A percentile compares a stretch with the other conserved stretches of the same genome.
Conservation (phyloP, 2,888 invertebrate genomes). For the Hydrotaea diabolus region DNA sequence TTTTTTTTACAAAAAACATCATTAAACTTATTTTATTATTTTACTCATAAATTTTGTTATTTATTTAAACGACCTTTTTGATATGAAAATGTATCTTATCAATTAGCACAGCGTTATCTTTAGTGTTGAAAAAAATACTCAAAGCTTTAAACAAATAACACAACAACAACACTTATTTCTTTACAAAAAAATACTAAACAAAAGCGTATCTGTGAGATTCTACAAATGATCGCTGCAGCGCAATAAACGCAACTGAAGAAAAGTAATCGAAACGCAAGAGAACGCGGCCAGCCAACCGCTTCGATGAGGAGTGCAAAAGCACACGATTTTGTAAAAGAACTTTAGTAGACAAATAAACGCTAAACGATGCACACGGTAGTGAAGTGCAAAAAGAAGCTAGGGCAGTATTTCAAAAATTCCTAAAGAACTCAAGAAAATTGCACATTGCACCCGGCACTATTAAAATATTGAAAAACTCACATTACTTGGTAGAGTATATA, state of each 20-base stretch:
- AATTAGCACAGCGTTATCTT: conserved; percentile 28
- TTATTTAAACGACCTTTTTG: no score
- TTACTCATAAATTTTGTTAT: no score
- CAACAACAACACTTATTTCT: not conserved
- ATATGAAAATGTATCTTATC: no score
- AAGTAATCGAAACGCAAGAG: not conserved
- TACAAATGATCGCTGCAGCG: conserved; percentile 34
- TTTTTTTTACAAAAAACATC: no score
- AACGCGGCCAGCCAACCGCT: no score
- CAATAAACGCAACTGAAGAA: not conserved
- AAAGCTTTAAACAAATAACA: not conserved
- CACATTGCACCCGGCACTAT: conserved; percentile 60
- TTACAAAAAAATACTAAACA: conserved; percentile 11
- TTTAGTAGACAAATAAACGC: conserved; percentile 29
- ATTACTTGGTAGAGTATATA: conserved; percentile 37
- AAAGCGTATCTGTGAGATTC: conserved; percentile 24
- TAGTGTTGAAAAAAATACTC: not conserved
- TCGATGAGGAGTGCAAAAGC: conserved; percentile 60
- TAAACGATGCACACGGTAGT: conserved; percentile 57
- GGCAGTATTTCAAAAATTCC: not conserved
- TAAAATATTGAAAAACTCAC: not conserved
- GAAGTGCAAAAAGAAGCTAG: no score
- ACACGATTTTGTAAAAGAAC: not conserved
- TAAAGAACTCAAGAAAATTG: not conserved
- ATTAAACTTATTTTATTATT: no score